Percentiles rank a stretch among this genome's conserved stretches.
phyloP scores from a whole-genome alignment of 2,797 vertebrate species.

The Fundulus diaphanus region DNA sequence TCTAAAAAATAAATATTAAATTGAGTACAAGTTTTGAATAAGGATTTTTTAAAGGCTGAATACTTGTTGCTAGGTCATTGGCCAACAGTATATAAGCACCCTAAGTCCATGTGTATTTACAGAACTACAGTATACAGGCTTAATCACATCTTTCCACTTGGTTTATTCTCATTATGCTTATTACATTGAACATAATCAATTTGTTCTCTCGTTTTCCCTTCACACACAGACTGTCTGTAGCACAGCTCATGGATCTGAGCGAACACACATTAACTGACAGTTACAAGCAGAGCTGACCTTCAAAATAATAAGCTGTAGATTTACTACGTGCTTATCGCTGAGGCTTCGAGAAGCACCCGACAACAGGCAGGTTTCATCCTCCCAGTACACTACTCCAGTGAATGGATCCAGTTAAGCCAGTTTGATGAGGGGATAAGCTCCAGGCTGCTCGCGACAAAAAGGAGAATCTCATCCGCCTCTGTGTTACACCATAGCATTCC shows the following conservation, averaged over 20 bases:
- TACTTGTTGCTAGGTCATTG: not conserved
- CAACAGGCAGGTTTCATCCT: conserved; percentile 23
- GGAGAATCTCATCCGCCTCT: conserved; percentile 33
- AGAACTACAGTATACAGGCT: not conserved
- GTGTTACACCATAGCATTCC: conserved; percentile 18
- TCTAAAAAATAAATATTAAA: not conserved
- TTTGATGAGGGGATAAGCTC: conserved; percentile 51
- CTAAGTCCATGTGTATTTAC: not conserved
- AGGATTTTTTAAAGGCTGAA: not conserved
- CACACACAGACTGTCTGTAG: not conserved
- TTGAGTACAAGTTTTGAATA: not conserved
- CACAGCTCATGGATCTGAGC: not conserved
- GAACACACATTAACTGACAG: conserved; percentile 1
- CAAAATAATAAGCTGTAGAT: conserved; percentile 16
- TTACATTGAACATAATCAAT: conserved; percentile 13
- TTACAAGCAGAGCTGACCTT: conserved; percentile 28
- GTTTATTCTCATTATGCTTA: not conserved
- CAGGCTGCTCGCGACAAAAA: conserved; percentile 27
- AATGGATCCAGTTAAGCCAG: conserved; percentile 49
- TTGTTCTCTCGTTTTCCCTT: not conserved
- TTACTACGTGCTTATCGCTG: conserved; percentile 14
- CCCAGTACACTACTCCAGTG: conserved; percentile 31
- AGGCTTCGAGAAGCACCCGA: not conserved
- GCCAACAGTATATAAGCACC: not conserved
- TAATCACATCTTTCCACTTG: not conserved